A percentile compares a stretch with the other conserved stretches of the same genome.
phyloP scores from a whole-genome alignment of 2,797 vertebrate species.

The Cuniculus paca region DNA sequence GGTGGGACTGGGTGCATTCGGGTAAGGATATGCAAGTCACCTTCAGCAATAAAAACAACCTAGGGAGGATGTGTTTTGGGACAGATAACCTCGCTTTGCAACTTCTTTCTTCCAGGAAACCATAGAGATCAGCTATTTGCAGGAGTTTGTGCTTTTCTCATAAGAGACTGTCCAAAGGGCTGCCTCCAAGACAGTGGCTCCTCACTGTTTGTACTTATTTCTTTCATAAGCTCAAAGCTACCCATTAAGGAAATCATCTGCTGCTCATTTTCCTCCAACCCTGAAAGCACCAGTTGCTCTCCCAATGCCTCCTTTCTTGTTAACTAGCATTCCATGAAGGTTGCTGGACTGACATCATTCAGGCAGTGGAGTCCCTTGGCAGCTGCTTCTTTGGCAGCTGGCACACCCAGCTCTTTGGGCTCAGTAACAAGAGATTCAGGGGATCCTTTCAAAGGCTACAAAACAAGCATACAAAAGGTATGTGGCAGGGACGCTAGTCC shows the following conservation, averaged over 20 bases:
- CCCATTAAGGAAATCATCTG: neutral
- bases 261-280: neutral
- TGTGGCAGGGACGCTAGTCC: neutral
- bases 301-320: neutral
- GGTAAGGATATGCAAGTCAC: neutral
- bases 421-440: fast-evolving
- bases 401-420: neutral
- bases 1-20: neutral
- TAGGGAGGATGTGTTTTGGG: neutral
- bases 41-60: neutral
- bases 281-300: neutral
- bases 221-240: neutral
- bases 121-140: neutral
- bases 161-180: neutral
- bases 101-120: neutral
- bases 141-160: neutral
- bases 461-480: neutral
- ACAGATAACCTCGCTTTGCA: neutral
- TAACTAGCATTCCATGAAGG: neutral
- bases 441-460: neutral
- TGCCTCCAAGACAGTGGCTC: neutral
- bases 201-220: neutral
- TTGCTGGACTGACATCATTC: neutral
- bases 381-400: neutral
- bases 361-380: neutral